A percentile compares a stretch with the other conserved stretches of the same genome.
These are phyloP conservation scores for Amblyopsis hoosieri DNA, from an alignment of 2,797 vertebrate genomes.

Conservation along the genomic window DNA sequence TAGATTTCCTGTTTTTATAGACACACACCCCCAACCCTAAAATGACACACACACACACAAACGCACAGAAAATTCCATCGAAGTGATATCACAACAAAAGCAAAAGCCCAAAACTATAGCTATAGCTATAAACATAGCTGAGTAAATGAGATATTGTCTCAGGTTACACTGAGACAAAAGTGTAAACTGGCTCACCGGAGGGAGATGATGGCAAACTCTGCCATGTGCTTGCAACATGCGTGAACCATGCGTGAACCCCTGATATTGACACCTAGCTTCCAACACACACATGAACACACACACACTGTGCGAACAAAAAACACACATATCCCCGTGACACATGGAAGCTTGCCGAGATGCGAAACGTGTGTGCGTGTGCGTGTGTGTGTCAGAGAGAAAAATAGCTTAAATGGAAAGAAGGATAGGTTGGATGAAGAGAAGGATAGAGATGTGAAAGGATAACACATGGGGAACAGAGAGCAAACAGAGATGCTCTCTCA, in stretches of 20 bases:
- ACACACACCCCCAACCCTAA: too few relatives aligned
- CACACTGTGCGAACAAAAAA: background rate
- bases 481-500: conserved; percentile 41
- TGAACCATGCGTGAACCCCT: conserved; percentile 27
- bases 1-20: too few relatives aligned
- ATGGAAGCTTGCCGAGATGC: background rate
- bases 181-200: conserved; percentile 35
- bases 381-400: background rate
- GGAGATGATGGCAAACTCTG: conserved; percentile 11
- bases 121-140: background rate
- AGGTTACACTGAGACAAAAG: conserved; percentile 39
- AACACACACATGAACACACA: conserved; percentile 4
- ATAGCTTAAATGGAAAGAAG: background rate
- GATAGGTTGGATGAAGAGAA: background rate
- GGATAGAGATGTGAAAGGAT: conserved; percentile 15
- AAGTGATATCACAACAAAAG: conserved; percentile 11
- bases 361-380: too few relatives aligned
- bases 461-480: conserved; percentile 15
- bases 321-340: conserved; percentile 5
- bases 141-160: conserved; percentile 9
- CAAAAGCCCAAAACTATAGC: background rate
- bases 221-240: conserved; percentile 9
- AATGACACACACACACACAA: too few relatives aligned
- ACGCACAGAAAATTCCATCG: background rate
- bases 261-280: conserved; percentile 12